Conservation (phyloP, 2,888 invertebrate genomes). For the Crepidodera aurea region DNA sequence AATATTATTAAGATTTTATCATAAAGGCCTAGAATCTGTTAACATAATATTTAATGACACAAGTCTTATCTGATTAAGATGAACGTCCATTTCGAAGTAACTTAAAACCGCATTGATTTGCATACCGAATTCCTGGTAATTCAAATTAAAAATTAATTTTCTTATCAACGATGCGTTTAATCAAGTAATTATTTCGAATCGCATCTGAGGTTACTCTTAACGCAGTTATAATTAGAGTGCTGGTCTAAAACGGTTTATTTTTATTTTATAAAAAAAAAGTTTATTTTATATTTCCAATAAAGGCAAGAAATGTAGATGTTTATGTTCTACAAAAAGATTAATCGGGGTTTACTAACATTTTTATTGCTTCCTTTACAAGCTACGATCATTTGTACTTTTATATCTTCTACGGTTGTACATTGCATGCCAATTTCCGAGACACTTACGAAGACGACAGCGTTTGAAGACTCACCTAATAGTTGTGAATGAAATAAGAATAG, state of each 20-base stretch:
- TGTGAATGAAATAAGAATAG: too few relatives aligned
- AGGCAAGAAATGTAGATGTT: slow-evolving; percentile 27
- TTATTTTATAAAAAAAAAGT: slow-evolving; percentile 29
- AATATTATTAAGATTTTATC: too few relatives aligned
- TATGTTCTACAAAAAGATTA: slow-evolving; percentile 31
- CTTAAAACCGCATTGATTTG: not conserved
- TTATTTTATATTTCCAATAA: slow-evolving; percentile 15
- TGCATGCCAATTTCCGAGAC: slow-evolving; percentile 29
- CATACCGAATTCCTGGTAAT: not conserved
- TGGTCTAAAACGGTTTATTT: slow-evolving; percentile 25
- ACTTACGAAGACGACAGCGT: too few relatives aligned
- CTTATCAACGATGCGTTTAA: not conserved
- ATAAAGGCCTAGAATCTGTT: too few relatives aligned
- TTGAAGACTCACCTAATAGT: too few relatives aligned
- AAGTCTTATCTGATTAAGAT: too few relatives aligned
- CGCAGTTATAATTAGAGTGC: slow-evolving; percentile 22
- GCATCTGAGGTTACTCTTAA: slow-evolving; percentile 24
- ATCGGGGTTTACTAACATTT: slow-evolving; percentile 36
- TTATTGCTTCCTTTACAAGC: slow-evolving; percentile 47
- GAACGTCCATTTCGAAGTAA: too few relatives aligned
- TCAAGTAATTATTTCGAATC: slow-evolving; percentile 28
- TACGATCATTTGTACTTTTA: slow-evolving; percentile 43
- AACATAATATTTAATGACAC: too few relatives aligned
- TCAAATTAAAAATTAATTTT: not conserved
- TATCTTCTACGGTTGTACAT: slow-evolving; percentile 29